Evolutionary conservation across 2,113 vertebrate species (phyloP), one percentile per base, ranked within the genome.

Genomic region (Bubo scandiacus): DNA sequence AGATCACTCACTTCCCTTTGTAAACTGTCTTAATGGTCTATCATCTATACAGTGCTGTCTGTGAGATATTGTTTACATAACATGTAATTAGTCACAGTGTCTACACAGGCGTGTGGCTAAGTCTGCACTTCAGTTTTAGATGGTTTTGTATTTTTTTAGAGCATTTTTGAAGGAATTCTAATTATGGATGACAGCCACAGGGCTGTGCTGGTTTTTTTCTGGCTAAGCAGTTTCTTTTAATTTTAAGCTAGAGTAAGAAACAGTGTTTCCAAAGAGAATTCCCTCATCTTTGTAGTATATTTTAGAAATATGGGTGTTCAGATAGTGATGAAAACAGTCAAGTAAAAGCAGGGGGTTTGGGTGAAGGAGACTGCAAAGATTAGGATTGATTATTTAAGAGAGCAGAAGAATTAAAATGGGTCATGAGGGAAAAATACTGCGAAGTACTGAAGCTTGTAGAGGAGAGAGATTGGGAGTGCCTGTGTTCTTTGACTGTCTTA

Each of bases 11-110:
- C 47, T 96, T 79, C 63, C 74, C 51, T 81, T 70, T 94, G 67
- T 88, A 84, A 96, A 81, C 77, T 80, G n/a, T 89, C 82, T 91
- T 91, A 52, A 93, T n/a, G 81, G 40, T 88, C 38, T 92, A n/a
- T 73, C 86, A 47, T 67, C 94, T 86, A 3, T 27, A 34, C n/a
- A 51, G 25, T 15, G 54, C 63, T 94, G 77, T 12, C 70, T 95
- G 80, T 20, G 74, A 81, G 74, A 83, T 8, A 17, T 20, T 8
- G 6, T 93, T 92, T 81, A 73, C 26, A 10, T 47, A 81, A 62
- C 34, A 13, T 58, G 57, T 77, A 81, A 74, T 94, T 92, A 93
- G 63, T 90, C 89, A 79, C 81, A 70, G 63, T 65, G 52, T 36
- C 86, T 74, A 29, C 36, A 61, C n/a, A 52, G 71, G 17, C 2